phyloP scores from a whole-genome alignment of 1,140 invertebrate species.

The Helicoverpa zea region DNA sequence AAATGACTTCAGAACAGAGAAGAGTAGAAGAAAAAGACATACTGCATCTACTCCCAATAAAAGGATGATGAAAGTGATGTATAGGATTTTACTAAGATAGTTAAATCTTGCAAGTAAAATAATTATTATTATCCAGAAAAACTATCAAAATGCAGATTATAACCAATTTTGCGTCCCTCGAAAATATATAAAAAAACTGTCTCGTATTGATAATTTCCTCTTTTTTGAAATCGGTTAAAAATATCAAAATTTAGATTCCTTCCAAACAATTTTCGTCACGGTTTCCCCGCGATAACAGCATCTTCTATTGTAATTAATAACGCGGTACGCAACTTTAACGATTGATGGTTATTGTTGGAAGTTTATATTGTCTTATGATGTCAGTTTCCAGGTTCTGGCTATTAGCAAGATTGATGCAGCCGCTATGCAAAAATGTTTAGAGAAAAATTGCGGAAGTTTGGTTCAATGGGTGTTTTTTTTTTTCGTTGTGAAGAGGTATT shows the following conservation, averaged over 20 bases:
- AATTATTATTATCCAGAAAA: too few relatives aligned
- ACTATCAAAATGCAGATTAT: too few relatives aligned
- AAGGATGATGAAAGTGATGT: too few relatives aligned
- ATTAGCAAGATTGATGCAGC: conserved; percentile 9
- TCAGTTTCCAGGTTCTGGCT: conserved; percentile 5
- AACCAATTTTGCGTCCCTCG: too few relatives aligned
- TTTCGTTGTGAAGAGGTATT: neutral
- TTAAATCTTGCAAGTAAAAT: too few relatives aligned
- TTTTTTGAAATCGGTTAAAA: too few relatives aligned
- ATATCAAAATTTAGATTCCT: neutral
- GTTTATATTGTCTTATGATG: conserved; percentile 35
- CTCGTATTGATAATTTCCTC: too few relatives aligned
- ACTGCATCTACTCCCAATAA: too few relatives aligned
- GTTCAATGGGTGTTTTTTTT: neutral
- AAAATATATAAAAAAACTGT: too few relatives aligned
- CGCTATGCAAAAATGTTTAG: neutral
- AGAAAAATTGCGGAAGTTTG: neutral
- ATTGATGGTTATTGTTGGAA: conserved; percentile 43
- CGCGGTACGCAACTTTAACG: conserved; percentile 19
- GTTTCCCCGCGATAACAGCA: conserved; percentile 8
- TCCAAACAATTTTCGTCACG: neutral
- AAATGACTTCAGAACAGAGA: too few relatives aligned
- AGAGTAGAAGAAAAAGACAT: too few relatives aligned
- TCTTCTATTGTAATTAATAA: conserved; percentile 37
- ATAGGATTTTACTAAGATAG: too few relatives aligned